Evolutionary conservation across 2,888 invertebrate species (phyloP), one percentile per base, ranked within the genome.

Genomic region (Drosophila subsilvestris): DNA sequence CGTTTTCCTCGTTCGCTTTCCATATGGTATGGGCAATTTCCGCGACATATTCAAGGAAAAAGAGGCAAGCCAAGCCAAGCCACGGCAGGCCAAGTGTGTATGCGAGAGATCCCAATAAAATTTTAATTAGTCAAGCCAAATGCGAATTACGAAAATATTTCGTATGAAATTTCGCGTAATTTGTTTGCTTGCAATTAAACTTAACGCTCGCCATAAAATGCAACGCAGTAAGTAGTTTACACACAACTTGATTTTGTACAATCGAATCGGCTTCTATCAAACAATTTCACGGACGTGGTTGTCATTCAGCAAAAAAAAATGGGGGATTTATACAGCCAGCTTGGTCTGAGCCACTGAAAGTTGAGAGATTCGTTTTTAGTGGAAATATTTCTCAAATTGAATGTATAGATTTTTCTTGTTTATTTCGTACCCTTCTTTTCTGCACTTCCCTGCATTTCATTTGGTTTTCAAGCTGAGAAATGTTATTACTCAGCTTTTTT

Each of bases 221-320:
- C 57, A 71, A 56, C 59, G 66, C 47, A 69, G 29, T 75, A 61
- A 47, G 48, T 51, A 20, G 45, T 47, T 20, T 44, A 9, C n/a
- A 51, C n/a, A 43, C 25, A 42, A 44, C 14, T 44, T 7, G 10
- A 47, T 25, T 42, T 29, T 14, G 22, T 48, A 29, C 37, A 62
- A 62, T 73, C 62, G 50, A 60, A 62, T 76, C 62, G 50, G 37
- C 72, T 50, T 61, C 59, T 60, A 68, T 63, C 53, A 63, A 63
- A 76, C 55, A 65, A 56, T 3, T 55, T 22, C 43, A 48, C 10
- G 22, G 12, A 9, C 63, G 54, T 20, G 17, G 27, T 1, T 8
- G 5, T 27, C 12, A 0, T 1, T 14, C 32, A 12, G 12, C 2
- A 0, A 10, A 0, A n/a, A 18, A 29, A n/a, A n/a, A 25, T 22